Conservation (phyloP, 2,797 vertebrate species). For the Lacerta bilineata region DNA sequence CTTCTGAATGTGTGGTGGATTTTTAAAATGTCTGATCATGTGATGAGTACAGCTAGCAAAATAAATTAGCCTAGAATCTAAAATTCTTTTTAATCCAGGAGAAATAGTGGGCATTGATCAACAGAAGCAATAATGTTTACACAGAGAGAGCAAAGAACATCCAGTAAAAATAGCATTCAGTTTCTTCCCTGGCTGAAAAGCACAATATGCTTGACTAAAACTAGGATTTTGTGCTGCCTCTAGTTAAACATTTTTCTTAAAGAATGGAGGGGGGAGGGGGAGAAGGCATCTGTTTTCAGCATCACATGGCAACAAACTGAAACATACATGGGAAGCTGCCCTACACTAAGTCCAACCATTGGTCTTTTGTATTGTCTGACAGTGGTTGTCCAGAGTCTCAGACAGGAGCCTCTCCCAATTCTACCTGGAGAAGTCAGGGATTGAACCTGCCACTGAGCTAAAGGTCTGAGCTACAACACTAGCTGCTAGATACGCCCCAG, state of each 20-base stretch:
- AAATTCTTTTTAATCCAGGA: slow-evolving; percentile 32
- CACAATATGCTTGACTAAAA: not conserved
- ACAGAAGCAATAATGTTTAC: not conserved
- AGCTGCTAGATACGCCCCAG: no score
- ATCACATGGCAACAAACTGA: slow-evolving; percentile 3
- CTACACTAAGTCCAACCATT: not conserved
- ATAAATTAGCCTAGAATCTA: slow-evolving; percentile 8
- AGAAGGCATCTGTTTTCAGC: rapidly evolving
- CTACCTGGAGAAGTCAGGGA: no score
- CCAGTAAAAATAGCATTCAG: not conserved
- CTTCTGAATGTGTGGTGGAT: slow-evolving; percentile 3
- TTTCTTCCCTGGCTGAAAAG: slow-evolving; percentile 32
- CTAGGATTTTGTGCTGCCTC: slow-evolving; percentile 2
- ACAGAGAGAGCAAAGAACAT: not conserved
- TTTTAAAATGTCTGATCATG: slow-evolving; percentile 25
- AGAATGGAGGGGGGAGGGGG: not conserved
- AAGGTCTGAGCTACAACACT: no score
- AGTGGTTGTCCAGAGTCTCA: no score
- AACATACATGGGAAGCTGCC: no score
- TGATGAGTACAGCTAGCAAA: not conserved
- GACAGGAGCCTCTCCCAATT: no score
- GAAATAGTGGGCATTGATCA: not conserved
- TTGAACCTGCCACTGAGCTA: no score
- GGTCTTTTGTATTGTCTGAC: not conserved
- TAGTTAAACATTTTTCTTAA: not conserved